These are phyloP conservation scores for Manduca sexta DNA, from an alignment of 1,140 invertebrate species.

Conservation along the genomic window DNA sequence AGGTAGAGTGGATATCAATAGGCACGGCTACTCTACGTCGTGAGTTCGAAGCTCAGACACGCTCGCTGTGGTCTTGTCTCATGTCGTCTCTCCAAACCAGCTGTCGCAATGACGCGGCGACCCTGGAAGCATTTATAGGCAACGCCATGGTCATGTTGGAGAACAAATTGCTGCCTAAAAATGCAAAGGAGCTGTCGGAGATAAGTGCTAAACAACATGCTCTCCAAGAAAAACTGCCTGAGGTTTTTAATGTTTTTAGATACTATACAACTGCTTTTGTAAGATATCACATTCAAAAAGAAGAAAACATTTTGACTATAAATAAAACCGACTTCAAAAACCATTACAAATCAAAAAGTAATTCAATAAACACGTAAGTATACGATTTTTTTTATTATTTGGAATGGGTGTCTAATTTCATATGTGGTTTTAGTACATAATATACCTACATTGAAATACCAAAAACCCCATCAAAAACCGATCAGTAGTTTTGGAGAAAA, in stretches of 20 bases:
- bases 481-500: too few relatives aligned
- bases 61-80: conserved; percentile 92
- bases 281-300: too few relatives aligned
- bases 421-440: too few relatives aligned
- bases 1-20: conserved; percentile 86
- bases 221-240: conserved; percentile 76
- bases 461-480: too few relatives aligned
- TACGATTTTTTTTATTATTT: too few relatives aligned
- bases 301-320: too few relatives aligned
- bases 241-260: conserved; percentile 32
- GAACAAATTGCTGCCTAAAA: conserved; percentile 54
- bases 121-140: conserved; percentile 70
- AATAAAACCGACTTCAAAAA: too few relatives aligned
- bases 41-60: conserved; percentile 92
- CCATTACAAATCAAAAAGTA: too few relatives aligned
- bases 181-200: conserved; percentile 85
- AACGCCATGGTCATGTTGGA: conserved; percentile 39
- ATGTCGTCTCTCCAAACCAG: conserved; percentile 83
- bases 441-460: too few relatives aligned
- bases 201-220: conserved; percentile 80
- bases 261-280: too few relatives aligned
- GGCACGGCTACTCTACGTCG: conserved; percentile 77
- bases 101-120: conserved; percentile 71
- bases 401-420: too few relatives aligned
- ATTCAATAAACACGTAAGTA: too few relatives aligned